Evolutionary conservation across 1,140 invertebrate genomes (phyloP), one percentile per base, ranked within the genome.

Genomic region (Temnothorax longispinosus): DNA sequence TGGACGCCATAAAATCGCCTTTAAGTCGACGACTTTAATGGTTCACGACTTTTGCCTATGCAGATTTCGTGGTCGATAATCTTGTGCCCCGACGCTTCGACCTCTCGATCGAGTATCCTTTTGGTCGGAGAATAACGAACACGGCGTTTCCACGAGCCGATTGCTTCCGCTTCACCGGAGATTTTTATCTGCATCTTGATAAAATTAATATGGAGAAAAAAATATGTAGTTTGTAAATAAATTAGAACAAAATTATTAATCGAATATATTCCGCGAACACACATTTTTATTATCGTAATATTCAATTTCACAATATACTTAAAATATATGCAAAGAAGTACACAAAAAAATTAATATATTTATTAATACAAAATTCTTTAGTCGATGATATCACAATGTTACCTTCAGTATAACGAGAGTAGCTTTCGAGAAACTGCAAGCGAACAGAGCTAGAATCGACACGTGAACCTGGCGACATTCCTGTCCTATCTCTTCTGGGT

Each of bases 51-150:
- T 91, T 94, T 91, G 87, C 89, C 92, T 93, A 94, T 94, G 93
- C 93, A 94, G 94, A 94, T 95, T 93, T 92, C 89, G 92, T 89
- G 89, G 88, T 84, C 90, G 94, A 94, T 95, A 93, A 93, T 94
- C 91, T 91, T 76, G 80, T 88, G 92, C 91, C 87, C 90, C 78
- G 87, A 74, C 78, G 75, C 77, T 87, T 74, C 88, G 91, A 93
- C 92, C 90, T 91, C 84, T 80, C 88, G 87, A 89, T 91, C 85
- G 86, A 54, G 60, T 69, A 90, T 88, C 88, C 86, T 77, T 90
- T 88, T 15, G 77, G 60, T 77, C 38, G 67, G 10, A 64, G 67
- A 82, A 2, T 84, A 60, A 67, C 54, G 41, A 67, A 47, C 5
- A 27, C 56, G 1, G 58, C 13, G 52, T 84, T 90, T 87, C 58